Conservation (phyloP, 1,140 invertebrate species). For the Aporrectodea caliginosa region DNA sequence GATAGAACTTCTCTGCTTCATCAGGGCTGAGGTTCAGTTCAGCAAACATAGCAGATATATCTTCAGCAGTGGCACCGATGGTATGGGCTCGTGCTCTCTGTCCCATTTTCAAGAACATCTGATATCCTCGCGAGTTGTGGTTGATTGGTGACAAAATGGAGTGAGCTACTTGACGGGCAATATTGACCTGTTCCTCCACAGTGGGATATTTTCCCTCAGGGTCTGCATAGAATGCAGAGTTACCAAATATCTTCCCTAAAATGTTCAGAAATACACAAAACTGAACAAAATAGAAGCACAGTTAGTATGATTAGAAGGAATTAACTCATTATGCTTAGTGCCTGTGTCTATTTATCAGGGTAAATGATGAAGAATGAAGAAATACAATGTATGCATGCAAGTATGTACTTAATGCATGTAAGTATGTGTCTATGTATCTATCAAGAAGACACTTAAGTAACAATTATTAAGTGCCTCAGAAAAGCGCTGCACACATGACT, state of each 20-base stretch:
- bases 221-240: slow-evolving; percentile 80
- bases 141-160: slow-evolving; percentile 89
- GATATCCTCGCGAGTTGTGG: slow-evolving; percentile 85
- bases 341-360: too few relatives aligned
- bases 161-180: slow-evolving; percentile 82
- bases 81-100: slow-evolving; percentile 90
- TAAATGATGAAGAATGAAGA: too few relatives aligned
- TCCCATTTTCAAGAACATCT: slow-evolving; percentile 91
- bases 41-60: neutral
- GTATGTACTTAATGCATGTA: too few relatives aligned
- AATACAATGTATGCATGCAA: too few relatives aligned
- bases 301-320: too few relatives aligned
- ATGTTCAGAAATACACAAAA: too few relatives aligned
- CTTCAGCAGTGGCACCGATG: slow-evolving; percentile 68
- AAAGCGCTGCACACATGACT: too few relatives aligned
- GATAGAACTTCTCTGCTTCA: slow-evolving; percentile 26
- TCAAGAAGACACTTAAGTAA: too few relatives aligned
- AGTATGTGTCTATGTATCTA: too few relatives aligned
- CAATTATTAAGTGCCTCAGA: too few relatives aligned
- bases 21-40: neutral
- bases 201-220: slow-evolving; percentile 81
- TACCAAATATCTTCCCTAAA: slow-evolving; percentile 83
- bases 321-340: too few relatives aligned
- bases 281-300: too few relatives aligned
- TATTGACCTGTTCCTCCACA: slow-evolving; percentile 87